Conservation (phyloP, 2,888 invertebrate species). For the Drosophila hawaiiensis region DNA sequence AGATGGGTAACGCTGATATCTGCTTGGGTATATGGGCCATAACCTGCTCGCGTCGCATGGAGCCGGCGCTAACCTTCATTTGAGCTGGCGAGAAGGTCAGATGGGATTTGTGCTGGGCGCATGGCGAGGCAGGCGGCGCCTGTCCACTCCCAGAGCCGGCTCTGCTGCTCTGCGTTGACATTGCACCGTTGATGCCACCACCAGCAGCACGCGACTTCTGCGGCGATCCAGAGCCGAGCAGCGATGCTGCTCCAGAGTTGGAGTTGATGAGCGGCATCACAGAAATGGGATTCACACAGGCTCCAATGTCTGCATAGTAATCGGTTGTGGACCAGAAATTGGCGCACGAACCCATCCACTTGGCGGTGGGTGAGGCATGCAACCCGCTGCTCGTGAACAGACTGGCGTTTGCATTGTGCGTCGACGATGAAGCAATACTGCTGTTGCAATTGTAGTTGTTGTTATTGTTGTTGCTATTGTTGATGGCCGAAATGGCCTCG, state of each 20-base stretch:
- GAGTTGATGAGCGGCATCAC: slow-evolving; percentile 92
- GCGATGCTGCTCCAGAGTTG: slow-evolving; percentile 43
- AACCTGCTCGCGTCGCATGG: slow-evolving; percentile 79
- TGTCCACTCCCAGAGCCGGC: slow-evolving; percentile 24
- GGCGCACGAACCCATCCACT: slow-evolving; percentile 73
- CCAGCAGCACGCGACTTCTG: slow-evolving; percentile 21
- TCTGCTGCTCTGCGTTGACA: slow-evolving; percentile 39
- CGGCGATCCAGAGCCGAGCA: slow-evolving; percentile 74
- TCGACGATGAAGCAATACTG: slow-evolving; percentile 20
- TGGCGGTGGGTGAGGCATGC: slow-evolving; percentile 72
- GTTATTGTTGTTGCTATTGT: slow-evolving; percentile 59
- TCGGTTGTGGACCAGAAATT: slow-evolving; percentile 86
- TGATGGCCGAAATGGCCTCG: slow-evolving; percentile 82
- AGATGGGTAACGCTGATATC: slow-evolving; percentile 71
- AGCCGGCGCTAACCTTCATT: slow-evolving; percentile 87
- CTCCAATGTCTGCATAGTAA: slow-evolving; percentile 91
- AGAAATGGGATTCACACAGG: slow-evolving; percentile 92
- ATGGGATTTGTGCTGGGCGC: slow-evolving; percentile 87
- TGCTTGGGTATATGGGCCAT: slow-evolving; percentile 81
- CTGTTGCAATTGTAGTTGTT: slow-evolving; percentile 25
- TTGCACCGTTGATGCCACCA: neutral
- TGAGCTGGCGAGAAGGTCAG: slow-evolving; percentile 90
- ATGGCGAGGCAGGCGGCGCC: slow-evolving; percentile 87
- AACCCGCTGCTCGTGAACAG: slow-evolving; percentile 65
- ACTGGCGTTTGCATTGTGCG: slow-evolving; percentile 63